Evolutionary conservation across 2,113 vertebrate species (phyloP).

Genomic region (Eudorcas thomsonii): DNA sequence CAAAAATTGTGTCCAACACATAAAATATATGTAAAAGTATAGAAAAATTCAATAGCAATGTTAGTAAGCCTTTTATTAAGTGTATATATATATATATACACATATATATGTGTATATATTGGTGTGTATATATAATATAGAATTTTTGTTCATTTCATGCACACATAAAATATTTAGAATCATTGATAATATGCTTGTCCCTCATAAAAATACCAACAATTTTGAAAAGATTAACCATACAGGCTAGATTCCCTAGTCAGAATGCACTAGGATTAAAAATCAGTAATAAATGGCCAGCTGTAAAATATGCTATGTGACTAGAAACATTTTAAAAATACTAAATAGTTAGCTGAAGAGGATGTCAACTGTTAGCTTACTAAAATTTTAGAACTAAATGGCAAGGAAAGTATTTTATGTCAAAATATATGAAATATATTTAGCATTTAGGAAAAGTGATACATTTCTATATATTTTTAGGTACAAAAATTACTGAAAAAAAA

Average conservation of each 20-base stretch:
- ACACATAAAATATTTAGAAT: not conserved
- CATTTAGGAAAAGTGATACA: not conserved
- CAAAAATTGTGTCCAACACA: not conserved
- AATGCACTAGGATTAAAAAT: not conserved
- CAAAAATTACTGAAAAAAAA: not conserved
- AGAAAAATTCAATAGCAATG: not conserved
- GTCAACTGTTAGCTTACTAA: not conserved
- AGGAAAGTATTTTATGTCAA: not conserved
- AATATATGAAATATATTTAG: not conserved
- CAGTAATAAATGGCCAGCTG: not conserved
- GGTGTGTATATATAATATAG: not conserved
- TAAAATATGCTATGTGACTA: not conserved
- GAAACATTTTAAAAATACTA: not conserved
- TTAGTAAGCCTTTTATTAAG: not conserved
- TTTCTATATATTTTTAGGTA: not conserved
- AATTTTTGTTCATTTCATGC: not conserved
- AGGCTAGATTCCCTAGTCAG: not conserved
- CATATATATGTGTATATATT: too few relatives aligned
- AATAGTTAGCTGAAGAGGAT: not conserved
- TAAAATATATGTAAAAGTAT: not conserved
- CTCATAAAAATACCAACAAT: not conserved
- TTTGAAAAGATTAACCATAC: not conserved
- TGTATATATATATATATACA: not conserved
- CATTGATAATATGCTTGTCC: not conserved
- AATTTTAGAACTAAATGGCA: not conserved